phyloP scores from a whole-genome alignment of 2,888 invertebrate species.

The Ormyrus nitidulus region DNA sequence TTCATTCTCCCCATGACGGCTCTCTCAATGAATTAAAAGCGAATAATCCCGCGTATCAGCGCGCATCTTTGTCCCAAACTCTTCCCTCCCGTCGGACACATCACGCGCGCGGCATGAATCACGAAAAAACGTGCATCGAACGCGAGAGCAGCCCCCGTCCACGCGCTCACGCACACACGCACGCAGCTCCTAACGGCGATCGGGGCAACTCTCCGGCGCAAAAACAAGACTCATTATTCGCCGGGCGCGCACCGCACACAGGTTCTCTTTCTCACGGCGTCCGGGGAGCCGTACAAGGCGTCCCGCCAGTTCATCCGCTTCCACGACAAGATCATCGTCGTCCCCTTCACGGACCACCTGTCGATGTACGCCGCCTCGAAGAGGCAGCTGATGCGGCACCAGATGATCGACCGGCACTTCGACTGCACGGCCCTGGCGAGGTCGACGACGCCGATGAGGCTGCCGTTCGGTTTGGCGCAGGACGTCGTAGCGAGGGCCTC shows the following conservation, averaged over 20 bases:
- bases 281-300: slow-evolving; percentile 79
- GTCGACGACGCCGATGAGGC: slow-evolving; percentile 69
- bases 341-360: slow-evolving; percentile 79
- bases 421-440: slow-evolving; percentile 78
- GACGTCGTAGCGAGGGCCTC: slow-evolving; percentile 76
- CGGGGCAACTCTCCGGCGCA: neutral
- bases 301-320: slow-evolving; percentile 76
- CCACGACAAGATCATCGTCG: slow-evolving; percentile 79
- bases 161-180: no score
- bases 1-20: no score
- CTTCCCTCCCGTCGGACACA: no score
- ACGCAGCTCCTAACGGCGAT: no score
- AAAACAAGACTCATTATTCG: slow-evolving; percentile 17
- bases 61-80: no score
- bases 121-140: no score
- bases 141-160: no score
- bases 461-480: slow-evolving; percentile 76
- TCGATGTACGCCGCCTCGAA: slow-evolving; percentile 78
- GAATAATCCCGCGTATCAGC: no score
- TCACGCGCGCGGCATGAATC: no score
- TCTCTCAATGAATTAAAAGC: no score
- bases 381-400: slow-evolving; percentile 79
- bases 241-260: slow-evolving; percentile 45
- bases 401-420: slow-evolving; percentile 78
- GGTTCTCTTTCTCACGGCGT: slow-evolving; percentile 82